Percentiles rank a stretch among this genome's conserved stretches.
Conservation (phyloP, 2,113 vertebrate genomes). For the Aplodontia rufa region DNA sequence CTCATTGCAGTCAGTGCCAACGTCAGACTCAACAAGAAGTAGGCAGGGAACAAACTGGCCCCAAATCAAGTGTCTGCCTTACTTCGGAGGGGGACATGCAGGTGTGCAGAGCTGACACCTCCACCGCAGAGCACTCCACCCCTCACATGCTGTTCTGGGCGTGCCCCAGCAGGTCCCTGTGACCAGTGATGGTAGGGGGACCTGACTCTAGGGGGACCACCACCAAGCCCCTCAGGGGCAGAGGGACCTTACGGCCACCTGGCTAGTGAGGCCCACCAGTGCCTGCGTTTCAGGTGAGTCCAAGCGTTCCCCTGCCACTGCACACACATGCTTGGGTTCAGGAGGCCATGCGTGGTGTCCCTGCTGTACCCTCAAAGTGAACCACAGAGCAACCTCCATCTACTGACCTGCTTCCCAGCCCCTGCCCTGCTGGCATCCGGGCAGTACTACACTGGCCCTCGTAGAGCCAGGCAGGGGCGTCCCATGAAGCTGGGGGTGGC, state of each 20-base stretch:
- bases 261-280: neutral
- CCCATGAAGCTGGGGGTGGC: neutral
- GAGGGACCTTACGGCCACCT: too few species aligned
- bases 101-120: neutral
- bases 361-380: neutral
- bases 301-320: neutral
- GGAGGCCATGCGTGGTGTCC: neutral
- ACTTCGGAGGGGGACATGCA: neutral
- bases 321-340: rapidly evolving
- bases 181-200: too few species aligned
- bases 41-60: neutral
- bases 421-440: neutral
- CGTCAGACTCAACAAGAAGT: neutral
- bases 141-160: conserved; percentile 12
- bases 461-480: conserved; percentile 29
- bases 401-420: neutral
- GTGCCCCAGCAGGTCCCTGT: conserved; percentile 44
- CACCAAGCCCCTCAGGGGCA: neutral
- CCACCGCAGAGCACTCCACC: too few species aligned
- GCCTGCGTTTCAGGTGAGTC: neutral
- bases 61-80: neutral
- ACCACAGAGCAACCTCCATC: neutral
- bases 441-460: neutral
- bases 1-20: neutral
- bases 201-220: neutral